Evolutionary conservation across 1,140 invertebrate species (phyloP).

Genomic region (Calliphora vicina): DNA sequence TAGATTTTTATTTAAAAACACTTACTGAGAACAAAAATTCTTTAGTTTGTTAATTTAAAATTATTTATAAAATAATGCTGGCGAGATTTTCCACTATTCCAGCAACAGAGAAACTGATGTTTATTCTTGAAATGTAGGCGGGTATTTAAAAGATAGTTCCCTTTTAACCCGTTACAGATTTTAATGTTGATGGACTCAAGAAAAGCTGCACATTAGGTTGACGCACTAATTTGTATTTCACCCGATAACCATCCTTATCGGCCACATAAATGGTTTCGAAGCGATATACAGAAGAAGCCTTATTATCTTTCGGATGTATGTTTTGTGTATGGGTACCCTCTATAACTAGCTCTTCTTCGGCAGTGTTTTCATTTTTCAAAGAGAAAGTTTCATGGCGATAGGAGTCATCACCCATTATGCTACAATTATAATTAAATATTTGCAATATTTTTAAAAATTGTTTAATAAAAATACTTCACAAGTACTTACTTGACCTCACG

Average conservation of each 20-base stretch:
- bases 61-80: no score
- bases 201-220: not conserved
- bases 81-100: no score
- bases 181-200: not conserved
- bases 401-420: not conserved
- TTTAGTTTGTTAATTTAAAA: no score
- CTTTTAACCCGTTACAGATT: not conserved
- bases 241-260: slow-evolving; percentile 50
- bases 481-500: not conserved
- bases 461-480: not conserved
- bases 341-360: slow-evolving; percentile 17
- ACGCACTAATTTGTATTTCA: slow-evolving; percentile 42
- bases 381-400: slow-evolving; percentile 1
- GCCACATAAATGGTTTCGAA: slow-evolving; percentile 46
- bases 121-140: no score
- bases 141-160: no score
- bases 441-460: not conserved
- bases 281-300: slow-evolving; percentile 12
- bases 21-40: no score
- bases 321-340: not conserved
- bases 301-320: not conserved
- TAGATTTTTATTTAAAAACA: no score
- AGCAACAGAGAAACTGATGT: no score
- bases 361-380: slow-evolving; percentile 24
- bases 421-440: not conserved